phyloP scores from a whole-genome alignment of 2,888 invertebrate species.

The Tipula lateralis region DNA sequence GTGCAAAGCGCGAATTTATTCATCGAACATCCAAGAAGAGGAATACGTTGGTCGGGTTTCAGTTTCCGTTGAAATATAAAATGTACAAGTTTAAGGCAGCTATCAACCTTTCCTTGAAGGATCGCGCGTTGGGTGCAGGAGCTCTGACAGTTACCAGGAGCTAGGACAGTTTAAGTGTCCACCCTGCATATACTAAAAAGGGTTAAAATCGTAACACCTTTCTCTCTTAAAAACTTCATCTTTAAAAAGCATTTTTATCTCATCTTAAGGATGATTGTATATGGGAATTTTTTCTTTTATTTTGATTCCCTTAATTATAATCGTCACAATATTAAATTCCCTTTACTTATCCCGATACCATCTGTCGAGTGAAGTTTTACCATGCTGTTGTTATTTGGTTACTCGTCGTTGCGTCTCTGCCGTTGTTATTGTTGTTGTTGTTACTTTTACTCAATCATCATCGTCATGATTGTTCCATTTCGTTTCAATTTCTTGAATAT shows the following conservation, averaged over 20 bases:
- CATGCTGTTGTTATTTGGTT: neutral
- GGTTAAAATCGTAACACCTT: neutral
- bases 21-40: no score
- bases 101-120: no score
- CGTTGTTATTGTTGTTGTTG: neutral
- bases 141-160: no score
- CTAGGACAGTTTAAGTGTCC: no score
- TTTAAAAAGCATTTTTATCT: neutral
- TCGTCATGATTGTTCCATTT: neutral
- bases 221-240: neutral
- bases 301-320: slow-evolving; percentile 1
- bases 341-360: slow-evolving; percentile 19
- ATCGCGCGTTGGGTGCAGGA: no score
- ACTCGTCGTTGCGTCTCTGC: neutral
- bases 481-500: neutral
- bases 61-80: no score
- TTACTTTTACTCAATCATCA: neutral
- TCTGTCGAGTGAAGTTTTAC: neutral
- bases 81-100: no score
- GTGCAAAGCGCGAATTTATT: no score
- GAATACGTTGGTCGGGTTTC: no score
- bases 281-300: neutral
- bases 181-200: no score
- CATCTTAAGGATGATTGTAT: slow-evolving; percentile 13
- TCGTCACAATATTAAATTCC: neutral